Conservation (phyloP, 2,113 vertebrate genomes). For the Siniperca knerii region DNA sequence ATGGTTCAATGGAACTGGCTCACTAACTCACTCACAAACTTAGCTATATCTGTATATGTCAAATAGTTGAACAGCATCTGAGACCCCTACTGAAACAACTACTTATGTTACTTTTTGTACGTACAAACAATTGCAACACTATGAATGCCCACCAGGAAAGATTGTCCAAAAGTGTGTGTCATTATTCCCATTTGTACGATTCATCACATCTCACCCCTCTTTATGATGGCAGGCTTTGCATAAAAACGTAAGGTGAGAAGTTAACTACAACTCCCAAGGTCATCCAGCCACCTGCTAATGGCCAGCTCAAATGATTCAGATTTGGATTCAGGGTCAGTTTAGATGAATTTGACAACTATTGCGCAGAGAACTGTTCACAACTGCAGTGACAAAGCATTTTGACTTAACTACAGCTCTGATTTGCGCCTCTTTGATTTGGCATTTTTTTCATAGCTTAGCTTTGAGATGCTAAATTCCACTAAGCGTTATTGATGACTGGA, state of each 20-base stretch:
- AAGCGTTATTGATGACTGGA: constrained; percentile 69
- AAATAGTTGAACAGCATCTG: neutral
- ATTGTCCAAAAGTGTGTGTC: neutral
- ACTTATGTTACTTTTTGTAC: neutral
- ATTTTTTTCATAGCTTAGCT: constrained; percentile 8
- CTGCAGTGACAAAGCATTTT: neutral
- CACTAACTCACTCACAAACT: too few relatives aligned
- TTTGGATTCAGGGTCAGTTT: neutral
- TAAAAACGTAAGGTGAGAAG: neutral
- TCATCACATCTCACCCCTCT: neutral
- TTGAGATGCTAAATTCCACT: constrained; percentile 63
- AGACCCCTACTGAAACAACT: neutral
- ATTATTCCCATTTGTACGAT: neutral
- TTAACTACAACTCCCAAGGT: neutral
- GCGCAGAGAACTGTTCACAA: neutral
- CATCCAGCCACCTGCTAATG: neutral
- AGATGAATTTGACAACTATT: neutral
- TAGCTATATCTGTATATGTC: neutral
- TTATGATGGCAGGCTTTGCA: neutral
- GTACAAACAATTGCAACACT: too few relatives aligned
- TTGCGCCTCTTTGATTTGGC: neutral
- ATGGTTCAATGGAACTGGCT: too few relatives aligned
- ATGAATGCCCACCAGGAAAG: neutral
- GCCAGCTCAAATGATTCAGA: neutral
- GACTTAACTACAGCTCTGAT: neutral